A percentile compares a stretch with the other conserved stretches of the same genome.
phyloP scores from a whole-genome alignment of 2,113 vertebrate species.

The Rhipidura dahli region DNA sequence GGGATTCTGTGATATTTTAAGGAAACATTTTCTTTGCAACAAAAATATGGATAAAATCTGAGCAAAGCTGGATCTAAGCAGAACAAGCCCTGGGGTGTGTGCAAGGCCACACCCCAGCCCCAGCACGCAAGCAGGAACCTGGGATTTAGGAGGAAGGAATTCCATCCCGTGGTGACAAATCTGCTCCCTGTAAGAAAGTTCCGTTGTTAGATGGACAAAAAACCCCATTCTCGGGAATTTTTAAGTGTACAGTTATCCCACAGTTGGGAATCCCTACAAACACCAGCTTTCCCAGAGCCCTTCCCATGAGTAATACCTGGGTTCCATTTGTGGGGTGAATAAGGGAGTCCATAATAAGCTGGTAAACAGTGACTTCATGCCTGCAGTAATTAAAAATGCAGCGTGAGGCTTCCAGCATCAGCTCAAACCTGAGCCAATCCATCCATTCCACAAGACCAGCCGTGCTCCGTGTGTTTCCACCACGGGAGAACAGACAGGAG shows the following conservation, averaged over 20 bases:
- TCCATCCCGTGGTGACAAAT: not conserved
- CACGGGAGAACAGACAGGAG: accelerated
- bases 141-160: not conserved
- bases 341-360: not conserved
- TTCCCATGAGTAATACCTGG: not conserved
- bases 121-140: not conserved
- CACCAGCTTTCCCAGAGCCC: not conserved
- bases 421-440: not conserved
- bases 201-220: not conserved
- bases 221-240: not conserved
- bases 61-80: not conserved
- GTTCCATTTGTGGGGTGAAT: not conserved
- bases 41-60: not conserved
- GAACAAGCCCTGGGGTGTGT: not conserved
- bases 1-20: too few species aligned
- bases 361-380: slow-evolving; percentile 36
- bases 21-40: not conserved
- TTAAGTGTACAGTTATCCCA: too few species aligned
- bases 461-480: not conserved
- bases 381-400: slow-evolving; percentile 9
- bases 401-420: not conserved
- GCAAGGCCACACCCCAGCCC: not conserved
- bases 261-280: not conserved
- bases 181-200: not conserved
- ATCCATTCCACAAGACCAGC: not conserved